These are phyloP conservation scores for Chrysogorgia sp. DNA, from an alignment of 92 coral and sea anemone genomes.

Conservation along the genomic window DNA sequence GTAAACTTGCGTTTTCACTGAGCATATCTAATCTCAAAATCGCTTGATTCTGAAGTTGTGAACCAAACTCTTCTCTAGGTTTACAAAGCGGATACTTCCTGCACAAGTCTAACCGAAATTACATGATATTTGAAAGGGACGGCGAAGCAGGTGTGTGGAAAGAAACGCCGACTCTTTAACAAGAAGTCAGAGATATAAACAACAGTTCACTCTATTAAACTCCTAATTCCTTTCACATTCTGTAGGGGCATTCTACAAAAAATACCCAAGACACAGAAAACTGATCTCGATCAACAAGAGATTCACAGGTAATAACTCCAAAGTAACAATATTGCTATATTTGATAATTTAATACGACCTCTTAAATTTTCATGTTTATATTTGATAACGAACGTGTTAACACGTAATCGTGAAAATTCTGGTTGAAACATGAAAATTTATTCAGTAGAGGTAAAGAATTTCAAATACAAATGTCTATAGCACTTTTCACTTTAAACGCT, in stretches of 20 bases:
- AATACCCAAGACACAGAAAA: slow-evolving; percentile 83
- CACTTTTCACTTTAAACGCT: no score
- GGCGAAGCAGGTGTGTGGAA: slow-evolving; percentile 70
- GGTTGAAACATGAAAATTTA: no score
- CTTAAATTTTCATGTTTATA: not conserved
- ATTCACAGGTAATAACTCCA: slow-evolving; percentile 71
- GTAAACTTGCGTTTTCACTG: slow-evolving; percentile 26
- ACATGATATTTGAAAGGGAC: slow-evolving; percentile 82
- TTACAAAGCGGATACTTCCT: slow-evolving; percentile 84
- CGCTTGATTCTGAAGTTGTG: not conserved
- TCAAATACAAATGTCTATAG: no score
- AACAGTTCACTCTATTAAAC: no score
- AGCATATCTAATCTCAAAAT: not conserved
- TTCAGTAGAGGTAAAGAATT: no score
- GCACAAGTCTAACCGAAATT: slow-evolving; percentile 79
- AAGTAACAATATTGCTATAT: no score
- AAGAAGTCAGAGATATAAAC: no score
- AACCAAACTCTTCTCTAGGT: slow-evolving; percentile 48
- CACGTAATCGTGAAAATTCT: not conserved
- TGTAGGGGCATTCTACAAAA: slow-evolving; percentile 82
- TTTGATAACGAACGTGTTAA: not conserved
- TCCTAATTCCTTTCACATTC: no score
- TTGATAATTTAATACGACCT: no score
- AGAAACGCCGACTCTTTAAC: not conserved
- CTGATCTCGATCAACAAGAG: slow-evolving; percentile 91